A percentile compares a stretch with the other conserved stretches of the same genome.
Evolutionary conservation across 2,113 vertebrate species (phyloP).

Genomic region (Dasypus novemcinctus): DNA sequence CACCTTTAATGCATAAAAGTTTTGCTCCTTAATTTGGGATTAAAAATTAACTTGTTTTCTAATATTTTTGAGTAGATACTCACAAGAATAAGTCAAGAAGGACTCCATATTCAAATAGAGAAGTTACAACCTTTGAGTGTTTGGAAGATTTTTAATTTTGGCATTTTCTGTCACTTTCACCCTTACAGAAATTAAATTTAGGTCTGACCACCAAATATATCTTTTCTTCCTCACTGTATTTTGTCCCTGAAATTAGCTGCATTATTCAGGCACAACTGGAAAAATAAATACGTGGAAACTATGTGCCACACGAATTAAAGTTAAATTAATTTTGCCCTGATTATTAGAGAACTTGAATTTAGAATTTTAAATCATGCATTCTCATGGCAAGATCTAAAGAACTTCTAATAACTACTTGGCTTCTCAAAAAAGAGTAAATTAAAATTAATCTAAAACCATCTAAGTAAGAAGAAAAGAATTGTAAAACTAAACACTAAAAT

Average conservation of each 20-base stretch:
- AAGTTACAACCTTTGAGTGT: neutral
- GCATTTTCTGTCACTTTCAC: constrained; percentile 32
- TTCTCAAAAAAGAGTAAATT: constrained; percentile 15
- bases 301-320: neutral
- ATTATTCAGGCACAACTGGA: neutral
- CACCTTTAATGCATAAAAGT: neutral
- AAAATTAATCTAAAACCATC: neutral
- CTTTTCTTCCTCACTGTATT: neutral
- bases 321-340: constrained; percentile 43
- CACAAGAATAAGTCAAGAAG: neutral
- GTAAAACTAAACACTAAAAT: too few relatives aligned
- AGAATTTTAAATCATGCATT: constrained; percentile 41
- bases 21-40: neutral
- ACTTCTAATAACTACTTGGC: neutral
- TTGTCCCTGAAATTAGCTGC: neutral
- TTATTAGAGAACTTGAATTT: constrained; percentile 19
- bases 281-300: neutral
- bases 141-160: constrained; percentile 14
- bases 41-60: neutral
- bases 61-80: constrained; percentile 7
- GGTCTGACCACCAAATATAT: neutral
- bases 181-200: constrained; percentile 20
- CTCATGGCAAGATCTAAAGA: constrained; percentile 39
- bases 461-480: constrained; percentile 15
- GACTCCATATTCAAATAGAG: neutral